phyloP scores from a whole-genome alignment of 1,140 invertebrate genomes.

The Drosophila repletoides region DNA sequence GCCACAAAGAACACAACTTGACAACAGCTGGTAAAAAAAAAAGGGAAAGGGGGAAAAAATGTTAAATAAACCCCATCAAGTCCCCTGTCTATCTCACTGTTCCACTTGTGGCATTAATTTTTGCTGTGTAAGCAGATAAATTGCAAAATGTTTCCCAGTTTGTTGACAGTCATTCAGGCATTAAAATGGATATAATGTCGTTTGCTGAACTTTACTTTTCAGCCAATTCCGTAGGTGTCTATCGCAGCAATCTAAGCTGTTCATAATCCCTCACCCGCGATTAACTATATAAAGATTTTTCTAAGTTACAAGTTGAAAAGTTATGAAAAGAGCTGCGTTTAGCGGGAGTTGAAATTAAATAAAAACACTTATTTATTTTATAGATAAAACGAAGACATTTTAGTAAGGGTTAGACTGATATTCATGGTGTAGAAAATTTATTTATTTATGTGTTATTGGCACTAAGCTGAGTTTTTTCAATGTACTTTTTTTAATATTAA shows the following conservation, averaged over 20 bases:
- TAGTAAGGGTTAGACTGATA: too few species aligned
- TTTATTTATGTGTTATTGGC: too few species aligned
- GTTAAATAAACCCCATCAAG: slow-evolving; percentile 24
- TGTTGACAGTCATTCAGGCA: slow-evolving; percentile 71
- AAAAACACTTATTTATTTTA: too few species aligned
- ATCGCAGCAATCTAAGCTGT: slow-evolving; percentile 47
- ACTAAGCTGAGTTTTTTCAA: too few species aligned
- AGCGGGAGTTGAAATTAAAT: too few species aligned
- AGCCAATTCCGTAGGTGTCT: slow-evolving; percentile 38
- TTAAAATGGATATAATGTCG: slow-evolving; percentile 55
- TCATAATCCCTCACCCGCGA: slow-evolving; percentile 13
- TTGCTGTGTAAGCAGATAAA: slow-evolving; percentile 77
- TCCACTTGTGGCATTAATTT: slow-evolving; percentile 70
- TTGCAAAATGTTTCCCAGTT: slow-evolving; percentile 65
- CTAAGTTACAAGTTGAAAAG: too few species aligned
- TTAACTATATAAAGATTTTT: too few species aligned
- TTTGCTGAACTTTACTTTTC: slow-evolving; percentile 39
- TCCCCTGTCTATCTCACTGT: not conserved
- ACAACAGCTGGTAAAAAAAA: slow-evolving; percentile 25
- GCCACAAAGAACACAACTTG: slow-evolving; percentile 5
- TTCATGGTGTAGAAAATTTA: too few species aligned
- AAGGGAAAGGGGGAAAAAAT: not conserved
- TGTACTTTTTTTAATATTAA: too few species aligned
- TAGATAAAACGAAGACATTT: too few species aligned
- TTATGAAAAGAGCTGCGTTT: too few species aligned